These are phyloP conservation scores for Dendrocincla fuliginosa DNA, from an alignment of 2,797 vertebrate genomes.

Conservation along the genomic window DNA sequence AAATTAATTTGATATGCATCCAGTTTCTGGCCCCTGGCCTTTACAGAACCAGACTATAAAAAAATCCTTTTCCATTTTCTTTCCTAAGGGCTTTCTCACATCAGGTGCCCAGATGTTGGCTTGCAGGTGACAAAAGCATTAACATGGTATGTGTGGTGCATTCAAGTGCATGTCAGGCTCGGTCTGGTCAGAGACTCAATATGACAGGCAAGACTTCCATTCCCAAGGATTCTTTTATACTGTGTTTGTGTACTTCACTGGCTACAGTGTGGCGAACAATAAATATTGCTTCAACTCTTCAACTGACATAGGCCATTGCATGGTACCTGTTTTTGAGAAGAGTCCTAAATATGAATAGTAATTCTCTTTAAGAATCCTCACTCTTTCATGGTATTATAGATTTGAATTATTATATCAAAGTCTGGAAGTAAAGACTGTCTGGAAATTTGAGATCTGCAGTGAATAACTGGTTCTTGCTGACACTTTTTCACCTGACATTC, in stretches of 20 bases:
- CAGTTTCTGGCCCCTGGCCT: neutral
- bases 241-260: neutral
- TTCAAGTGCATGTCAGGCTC: neutral
- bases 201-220: neutral
- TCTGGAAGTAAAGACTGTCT: too few species aligned
- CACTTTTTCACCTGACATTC: too few species aligned
- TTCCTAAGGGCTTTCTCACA: neutral
- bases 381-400: too few species aligned
- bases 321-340: too few species aligned
- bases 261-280: neutral
- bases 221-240: neutral
- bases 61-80: neutral
- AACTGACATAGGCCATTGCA: too few species aligned
- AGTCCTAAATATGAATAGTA: too few species aligned
- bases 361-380: too few species aligned
- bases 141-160: accelerated
- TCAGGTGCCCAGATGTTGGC: neutral
- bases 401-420: too few species aligned
- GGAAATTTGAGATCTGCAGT: too few species aligned
- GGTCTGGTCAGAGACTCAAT: neutral
- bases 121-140: neutral
- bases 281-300: too few species aligned
- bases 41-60: neutral
- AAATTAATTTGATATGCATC: neutral
- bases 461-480: too few species aligned